Percentiles rank a stretch among this genome's conserved stretches.
Evolutionary conservation across 2,797 vertebrate species (phyloP).

Genomic region (Cottoperca gobio): DNA sequence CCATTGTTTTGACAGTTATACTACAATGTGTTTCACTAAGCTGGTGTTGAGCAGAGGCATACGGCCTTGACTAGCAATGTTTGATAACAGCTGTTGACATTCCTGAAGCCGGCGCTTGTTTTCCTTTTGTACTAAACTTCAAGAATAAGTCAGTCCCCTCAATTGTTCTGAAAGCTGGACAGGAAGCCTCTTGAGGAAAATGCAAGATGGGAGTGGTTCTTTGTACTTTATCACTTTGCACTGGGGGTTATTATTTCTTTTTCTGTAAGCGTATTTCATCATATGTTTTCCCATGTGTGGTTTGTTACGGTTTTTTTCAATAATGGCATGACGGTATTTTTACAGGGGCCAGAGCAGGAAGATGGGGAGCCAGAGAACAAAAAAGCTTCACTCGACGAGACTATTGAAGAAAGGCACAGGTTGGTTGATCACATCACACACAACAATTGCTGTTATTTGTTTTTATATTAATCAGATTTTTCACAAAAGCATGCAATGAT

Average conservation of each 20-base stretch:
- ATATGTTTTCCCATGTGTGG: neutral
- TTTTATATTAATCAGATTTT: neutral
- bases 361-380: conserved; percentile 85
- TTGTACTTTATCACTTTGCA: conserved; percentile 61
- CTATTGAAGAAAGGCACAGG: conserved; percentile 86
- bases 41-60: conserved; percentile 15
- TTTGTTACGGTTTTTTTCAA: conserved; percentile 1
- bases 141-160: conserved; percentile 68
- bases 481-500: neutral
- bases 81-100: conserved; percentile 75
- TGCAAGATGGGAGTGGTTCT: conserved; percentile 61
- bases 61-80: conserved; percentile 25
- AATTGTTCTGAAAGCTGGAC: conserved; percentile 84
- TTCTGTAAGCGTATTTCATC: conserved; percentile 22
- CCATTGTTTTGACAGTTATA: conserved; percentile 15
- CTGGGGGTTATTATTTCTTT: conserved; percentile 27
- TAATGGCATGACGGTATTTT: conserved; percentile 18
- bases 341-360: conserved; percentile 82
- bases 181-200: conserved; percentile 86
- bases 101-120: conserved; percentile 62
- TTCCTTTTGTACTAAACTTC: conserved; percentile 66
- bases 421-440: conserved; percentile 55
- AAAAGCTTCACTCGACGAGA: conserved; percentile 79
- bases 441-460: neutral
- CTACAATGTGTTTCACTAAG: conserved; percentile 30